phyloP scores from a whole-genome alignment of 2,797 vertebrate species.

The Pygocentrus nattereri region DNA sequence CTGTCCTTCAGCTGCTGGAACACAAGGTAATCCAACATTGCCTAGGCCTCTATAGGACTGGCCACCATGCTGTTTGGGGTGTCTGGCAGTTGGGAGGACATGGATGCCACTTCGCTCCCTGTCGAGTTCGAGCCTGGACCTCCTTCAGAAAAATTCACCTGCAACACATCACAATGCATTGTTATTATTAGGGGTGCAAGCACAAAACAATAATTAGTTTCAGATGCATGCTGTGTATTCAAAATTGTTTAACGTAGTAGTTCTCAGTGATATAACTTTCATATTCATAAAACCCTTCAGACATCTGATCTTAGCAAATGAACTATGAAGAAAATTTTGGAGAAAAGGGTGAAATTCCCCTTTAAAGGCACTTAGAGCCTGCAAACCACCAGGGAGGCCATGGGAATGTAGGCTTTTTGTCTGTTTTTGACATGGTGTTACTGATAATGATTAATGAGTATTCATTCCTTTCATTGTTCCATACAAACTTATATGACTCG shows the following conservation, averaged over 20 bases:
- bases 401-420: too few species aligned
- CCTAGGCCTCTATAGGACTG: conserved; percentile 97
- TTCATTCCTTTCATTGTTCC: background rate
- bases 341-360: too few species aligned
- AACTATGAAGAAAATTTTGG: too few species aligned
- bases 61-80: conserved; percentile 99
- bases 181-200: conserved; percentile 7
- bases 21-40: conserved; percentile 69
- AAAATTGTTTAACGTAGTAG: too few species aligned
- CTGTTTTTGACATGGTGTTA: background rate
- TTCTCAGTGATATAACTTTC: too few species aligned
- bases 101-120: conserved; percentile 97
- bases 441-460: too few species aligned
- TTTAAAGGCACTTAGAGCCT: too few species aligned
- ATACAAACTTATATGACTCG: background rate
- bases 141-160: conserved; percentile 98
- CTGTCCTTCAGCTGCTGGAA: conserved; percentile 75
- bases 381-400: too few species aligned
- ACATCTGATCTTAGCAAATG: too few species aligned
- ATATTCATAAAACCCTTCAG: too few species aligned
- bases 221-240: too few species aligned
- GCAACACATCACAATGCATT: conserved; percentile 31
- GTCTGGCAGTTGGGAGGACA: conserved; percentile 98
- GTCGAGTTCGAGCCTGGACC: conserved; percentile 97
- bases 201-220: too few species aligned